phyloP scores from a whole-genome alignment of 2,888 invertebrate genomes.

The Agonopterix arenella region DNA sequence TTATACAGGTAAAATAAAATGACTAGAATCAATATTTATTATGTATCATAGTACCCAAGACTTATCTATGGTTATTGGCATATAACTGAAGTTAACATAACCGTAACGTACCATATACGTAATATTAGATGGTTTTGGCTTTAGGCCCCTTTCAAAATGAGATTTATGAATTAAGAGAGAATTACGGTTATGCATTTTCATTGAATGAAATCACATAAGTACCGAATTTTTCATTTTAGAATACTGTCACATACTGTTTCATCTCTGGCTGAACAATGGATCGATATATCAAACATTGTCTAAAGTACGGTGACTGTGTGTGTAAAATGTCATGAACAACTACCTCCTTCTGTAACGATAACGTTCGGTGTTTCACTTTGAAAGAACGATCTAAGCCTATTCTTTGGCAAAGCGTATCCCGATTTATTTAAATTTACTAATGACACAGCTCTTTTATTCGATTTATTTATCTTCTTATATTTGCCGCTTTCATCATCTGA shows the following conservation, averaged over 20 bases:
- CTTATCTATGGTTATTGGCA: too few species aligned
- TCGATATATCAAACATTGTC: not conserved
- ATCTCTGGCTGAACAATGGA: not conserved
- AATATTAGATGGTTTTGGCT: too few species aligned
- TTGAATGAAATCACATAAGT: too few species aligned
- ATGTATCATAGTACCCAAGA: too few species aligned
- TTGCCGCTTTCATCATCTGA: slow-evolving; percentile 67
- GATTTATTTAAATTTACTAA: slow-evolving; percentile 54
- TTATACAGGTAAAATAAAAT: too few species aligned
- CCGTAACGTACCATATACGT: too few species aligned
- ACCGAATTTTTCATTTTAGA: not conserved
- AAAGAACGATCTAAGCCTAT: slow-evolving; percentile 59
- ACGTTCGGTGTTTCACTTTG: slow-evolving; percentile 67
- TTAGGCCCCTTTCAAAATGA: too few species aligned
- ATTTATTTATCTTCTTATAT: slow-evolving; percentile 67
- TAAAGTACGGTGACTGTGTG: not conserved
- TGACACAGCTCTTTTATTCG: slow-evolving; percentile 63
- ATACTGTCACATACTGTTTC: too few species aligned
- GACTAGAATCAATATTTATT: too few species aligned
- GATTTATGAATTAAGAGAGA: too few species aligned
- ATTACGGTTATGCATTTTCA: too few species aligned
- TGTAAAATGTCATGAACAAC: slow-evolving; percentile 17
- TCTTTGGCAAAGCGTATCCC: slow-evolving; percentile 52
- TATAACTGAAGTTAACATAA: too few species aligned
- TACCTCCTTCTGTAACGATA: slow-evolving; percentile 75